Conservation (phyloP, 1,140 invertebrate genomes). For the Drosophila grimshawi region DNA sequence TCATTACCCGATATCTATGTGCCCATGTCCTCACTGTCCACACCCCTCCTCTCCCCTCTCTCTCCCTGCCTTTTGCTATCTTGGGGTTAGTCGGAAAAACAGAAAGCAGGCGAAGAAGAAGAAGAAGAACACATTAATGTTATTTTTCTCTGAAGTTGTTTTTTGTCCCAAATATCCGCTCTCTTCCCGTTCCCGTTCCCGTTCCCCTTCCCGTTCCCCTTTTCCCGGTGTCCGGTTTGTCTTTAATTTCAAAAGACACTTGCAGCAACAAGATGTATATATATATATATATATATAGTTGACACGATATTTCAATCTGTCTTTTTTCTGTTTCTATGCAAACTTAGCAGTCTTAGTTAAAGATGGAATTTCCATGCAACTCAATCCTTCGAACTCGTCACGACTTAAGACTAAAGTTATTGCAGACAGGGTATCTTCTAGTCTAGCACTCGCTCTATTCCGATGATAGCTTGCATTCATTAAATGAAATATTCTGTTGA, state of each 20-base stretch:
- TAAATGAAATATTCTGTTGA: too few relatives aligned
- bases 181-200: background rate
- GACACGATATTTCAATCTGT: too few relatives aligned
- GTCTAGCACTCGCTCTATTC: background rate
- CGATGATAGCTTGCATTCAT: too few relatives aligned
- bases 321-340: too few relatives aligned
- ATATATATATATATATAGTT: too few relatives aligned
- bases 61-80: constrained; percentile 8
- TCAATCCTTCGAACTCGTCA: too few relatives aligned
- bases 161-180: constrained; percentile 16
- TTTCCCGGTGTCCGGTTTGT: too few relatives aligned
- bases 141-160: constrained; percentile 42
- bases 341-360: too few relatives aligned
- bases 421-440: background rate
- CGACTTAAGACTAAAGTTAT: background rate
- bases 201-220: background rate
- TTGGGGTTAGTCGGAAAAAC: constrained; percentile 24
- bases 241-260: too few relatives aligned
- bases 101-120: background rate
- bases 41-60: background rate
- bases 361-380: too few relatives aligned
- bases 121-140: constrained; percentile 67
- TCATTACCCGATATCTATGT: constrained; percentile 17
- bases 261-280: too few relatives aligned
- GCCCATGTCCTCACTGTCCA: background rate